Evolutionary conservation across 1,140 invertebrate species (phyloP).

Genomic region (Idris sp.): DNA sequence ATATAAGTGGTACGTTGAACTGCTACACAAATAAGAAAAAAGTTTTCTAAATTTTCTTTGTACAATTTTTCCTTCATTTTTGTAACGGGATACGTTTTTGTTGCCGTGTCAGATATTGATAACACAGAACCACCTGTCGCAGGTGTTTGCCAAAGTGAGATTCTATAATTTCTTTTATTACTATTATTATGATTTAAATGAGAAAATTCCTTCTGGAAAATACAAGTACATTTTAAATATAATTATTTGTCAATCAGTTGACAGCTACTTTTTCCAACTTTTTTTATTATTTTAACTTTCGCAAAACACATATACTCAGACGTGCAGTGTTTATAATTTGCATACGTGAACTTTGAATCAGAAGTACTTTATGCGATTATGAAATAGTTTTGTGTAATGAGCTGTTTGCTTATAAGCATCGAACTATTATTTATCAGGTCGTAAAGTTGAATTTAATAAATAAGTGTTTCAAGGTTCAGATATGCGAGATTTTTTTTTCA

Average conservation of each 20-base stretch:
- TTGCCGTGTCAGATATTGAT: too few relatives aligned
- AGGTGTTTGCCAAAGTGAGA: constrained; percentile 33
- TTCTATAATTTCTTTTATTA: neutral
- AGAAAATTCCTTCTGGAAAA: too few relatives aligned
- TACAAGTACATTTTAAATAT: too few relatives aligned
- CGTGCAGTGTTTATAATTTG: constrained; percentile 28
- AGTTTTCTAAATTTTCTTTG: too few relatives aligned
- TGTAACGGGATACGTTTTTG: too few relatives aligned
- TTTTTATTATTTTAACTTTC: too few relatives aligned
- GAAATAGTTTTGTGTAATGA: constrained; percentile 40
- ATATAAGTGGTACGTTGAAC: too few relatives aligned
- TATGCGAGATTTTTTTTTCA: too few relatives aligned
- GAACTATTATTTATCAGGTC: constrained; percentile 26
- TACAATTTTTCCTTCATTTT: too few relatives aligned
- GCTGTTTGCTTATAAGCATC: constrained; percentile 2
- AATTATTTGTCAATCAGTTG: too few relatives aligned
- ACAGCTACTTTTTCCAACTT: neutral
- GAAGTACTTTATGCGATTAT: constrained; percentile 35
- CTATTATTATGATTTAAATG: neutral
- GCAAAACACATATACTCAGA: constrained; percentile 17
- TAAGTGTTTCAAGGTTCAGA: constrained; percentile 21
- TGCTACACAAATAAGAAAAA: too few relatives aligned
- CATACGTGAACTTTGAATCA: constrained; percentile 46
- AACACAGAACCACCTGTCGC: constrained; percentile 70
- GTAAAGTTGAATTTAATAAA: constrained; percentile 22